Evolutionary conservation across 2,797 vertebrate genomes (phyloP).

Genomic region (Takifugu rubripes): DNA sequence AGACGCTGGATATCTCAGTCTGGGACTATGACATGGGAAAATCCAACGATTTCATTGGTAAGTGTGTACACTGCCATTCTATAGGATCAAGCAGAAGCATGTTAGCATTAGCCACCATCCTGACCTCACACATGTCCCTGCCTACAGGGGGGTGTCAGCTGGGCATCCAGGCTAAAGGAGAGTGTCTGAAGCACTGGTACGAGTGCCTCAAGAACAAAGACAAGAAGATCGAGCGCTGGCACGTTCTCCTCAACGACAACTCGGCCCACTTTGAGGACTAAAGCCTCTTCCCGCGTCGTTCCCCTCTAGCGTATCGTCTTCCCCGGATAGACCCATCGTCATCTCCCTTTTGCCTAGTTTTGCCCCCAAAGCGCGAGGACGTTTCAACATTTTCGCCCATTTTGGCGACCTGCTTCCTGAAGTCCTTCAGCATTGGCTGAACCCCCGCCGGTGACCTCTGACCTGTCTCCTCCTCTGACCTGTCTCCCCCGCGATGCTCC

Average conservation of each 20-base stretch:
- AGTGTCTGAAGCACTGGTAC: slow-evolving; percentile 96
- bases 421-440: no score
- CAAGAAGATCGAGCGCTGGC: slow-evolving; percentile 96
- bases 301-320: slow-evolving; percentile 15
- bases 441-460: not conserved
- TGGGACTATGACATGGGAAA: slow-evolving; percentile 98
- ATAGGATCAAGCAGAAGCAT: not conserved
- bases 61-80: slow-evolving; percentile 33
- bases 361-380: slow-evolving; percentile 14
- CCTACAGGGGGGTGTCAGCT: slow-evolving; percentile 88
- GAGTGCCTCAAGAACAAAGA: slow-evolving; percentile 98
- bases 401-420: not conserved
- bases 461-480: slow-evolving; percentile 12
- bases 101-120: not conserved
- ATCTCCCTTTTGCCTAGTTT: slow-evolving; percentile 9
- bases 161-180: slow-evolving; percentile 92
- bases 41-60: slow-evolving; percentile 94
- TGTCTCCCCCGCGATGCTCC: slow-evolving; percentile 4
- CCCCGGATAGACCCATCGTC: not conserved
- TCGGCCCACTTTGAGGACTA: slow-evolving; percentile 83
- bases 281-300: slow-evolving; percentile 14
- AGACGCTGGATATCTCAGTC: slow-evolving; percentile 90
- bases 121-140: not conserved
- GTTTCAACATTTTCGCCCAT: not conserved
- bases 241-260: slow-evolving; percentile 88